Percentiles rank a stretch among this genome's conserved stretches.
These are phyloP conservation scores for Xanthia icteritia DNA, from an alignment of 2,888 invertebrate species.

Conservation along the genomic window DNA sequence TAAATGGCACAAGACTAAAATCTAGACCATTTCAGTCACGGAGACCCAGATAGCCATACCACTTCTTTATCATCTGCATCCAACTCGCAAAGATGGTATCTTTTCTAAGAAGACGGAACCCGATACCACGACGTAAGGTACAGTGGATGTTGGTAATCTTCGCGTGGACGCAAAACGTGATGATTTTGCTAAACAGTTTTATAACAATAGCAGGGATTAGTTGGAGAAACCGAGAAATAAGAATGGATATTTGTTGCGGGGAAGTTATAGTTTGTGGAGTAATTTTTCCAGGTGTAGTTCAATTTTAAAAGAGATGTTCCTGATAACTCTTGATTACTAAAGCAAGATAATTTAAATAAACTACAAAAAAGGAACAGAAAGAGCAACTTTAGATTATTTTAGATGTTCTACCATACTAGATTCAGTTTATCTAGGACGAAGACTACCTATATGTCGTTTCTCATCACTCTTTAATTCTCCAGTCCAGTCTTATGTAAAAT, in stretches of 20 bases:
- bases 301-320: not conserved
- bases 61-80: constrained; percentile 37
- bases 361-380: not conserved
- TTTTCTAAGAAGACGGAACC: constrained; percentile 61
- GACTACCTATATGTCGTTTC: not conserved
- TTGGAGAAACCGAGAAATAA: constrained; percentile 14
- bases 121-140: constrained; percentile 58
- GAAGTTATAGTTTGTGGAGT: too few relatives aligned
- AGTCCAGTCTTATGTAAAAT: not conserved
- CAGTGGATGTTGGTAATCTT: constrained; percentile 55
- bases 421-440: not conserved
- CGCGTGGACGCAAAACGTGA: constrained; percentile 69
- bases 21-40: constrained; percentile 49
- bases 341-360: not conserved
- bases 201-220: constrained; percentile 14
- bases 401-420: not conserved
- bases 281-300: not conserved
- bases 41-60: constrained; percentile 41
- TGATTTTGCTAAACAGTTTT: constrained; percentile 64
- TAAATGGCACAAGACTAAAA: constrained; percentile 28
- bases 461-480: not conserved
- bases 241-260: not conserved
- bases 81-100: constrained; percentile 49
- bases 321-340: not conserved
- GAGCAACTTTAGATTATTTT: not conserved